Conservation (phyloP, 1,140 invertebrate genomes). For the Aricia agestis region DNA sequence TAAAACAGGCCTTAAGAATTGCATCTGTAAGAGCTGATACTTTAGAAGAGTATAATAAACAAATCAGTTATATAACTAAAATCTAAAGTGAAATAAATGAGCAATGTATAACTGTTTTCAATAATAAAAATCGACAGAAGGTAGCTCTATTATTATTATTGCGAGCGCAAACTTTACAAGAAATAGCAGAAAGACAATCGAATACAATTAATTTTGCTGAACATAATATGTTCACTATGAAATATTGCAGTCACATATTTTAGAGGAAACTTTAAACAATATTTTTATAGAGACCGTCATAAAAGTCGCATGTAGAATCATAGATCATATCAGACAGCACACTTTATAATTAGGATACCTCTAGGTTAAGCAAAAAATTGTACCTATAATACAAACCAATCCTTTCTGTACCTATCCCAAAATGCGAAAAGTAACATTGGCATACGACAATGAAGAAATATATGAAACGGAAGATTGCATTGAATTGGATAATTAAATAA, state of each 20-base stretch:
- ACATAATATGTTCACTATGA: slow-evolving; percentile 24
- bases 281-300: too few relatives aligned
- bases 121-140: slow-evolving; percentile 22
- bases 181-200: slow-evolving; percentile 11
- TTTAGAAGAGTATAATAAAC: slow-evolving; percentile 32
- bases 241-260: slow-evolving; percentile 25
- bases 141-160: slow-evolving; percentile 25
- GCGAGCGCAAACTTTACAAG: slow-evolving; percentile 25
- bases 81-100: slow-evolving; percentile 19
- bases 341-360: too few relatives aligned
- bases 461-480: too few relatives aligned
- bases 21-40: slow-evolving; percentile 18
- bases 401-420: too few relatives aligned
- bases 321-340: too few relatives aligned
- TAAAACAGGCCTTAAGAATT: slow-evolving; percentile 34
- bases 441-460: too few relatives aligned
- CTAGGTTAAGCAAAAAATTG: too few relatives aligned
- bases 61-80: slow-evolving; percentile 26
- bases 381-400: too few relatives aligned
- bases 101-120: slow-evolving; percentile 4
- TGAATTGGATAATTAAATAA: too few relatives aligned
- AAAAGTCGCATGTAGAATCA: too few relatives aligned
- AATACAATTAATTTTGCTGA: slow-evolving; percentile 21
- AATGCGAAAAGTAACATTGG: too few relatives aligned
- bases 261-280: too few relatives aligned